phyloP scores from a whole-genome alignment of 2,113 vertebrate genomes.

The Morone chrysops region DNA sequence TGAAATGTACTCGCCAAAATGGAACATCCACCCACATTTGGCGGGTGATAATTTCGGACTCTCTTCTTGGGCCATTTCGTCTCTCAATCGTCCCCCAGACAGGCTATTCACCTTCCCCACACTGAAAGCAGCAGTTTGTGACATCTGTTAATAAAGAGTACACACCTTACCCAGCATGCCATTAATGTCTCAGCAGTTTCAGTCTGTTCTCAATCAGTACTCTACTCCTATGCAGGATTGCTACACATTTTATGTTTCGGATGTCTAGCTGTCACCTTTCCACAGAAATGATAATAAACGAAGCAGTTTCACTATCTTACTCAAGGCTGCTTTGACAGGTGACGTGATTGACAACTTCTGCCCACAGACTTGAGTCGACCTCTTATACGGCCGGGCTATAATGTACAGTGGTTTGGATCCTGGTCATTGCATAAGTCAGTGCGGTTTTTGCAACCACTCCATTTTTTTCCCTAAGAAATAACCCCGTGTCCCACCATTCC shows the following conservation, averaged over 20 bases:
- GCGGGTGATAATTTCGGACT: too few relatives aligned
- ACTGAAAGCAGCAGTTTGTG: not conserved
- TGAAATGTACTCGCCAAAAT: too few relatives aligned
- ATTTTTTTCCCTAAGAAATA: not conserved
- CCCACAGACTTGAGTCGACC: not conserved
- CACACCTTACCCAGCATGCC: conserved; percentile 11
- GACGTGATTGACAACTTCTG: conserved; percentile 4
- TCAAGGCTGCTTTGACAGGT: conserved; percentile 11
- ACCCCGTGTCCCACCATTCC: not conserved
- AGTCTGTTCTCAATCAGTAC: not conserved
- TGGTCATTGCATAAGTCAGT: not conserved
- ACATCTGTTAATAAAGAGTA: conserved; percentile 32
- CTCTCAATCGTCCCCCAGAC: not conserved
- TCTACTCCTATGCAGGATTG: not conserved
- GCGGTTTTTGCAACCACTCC: not conserved
- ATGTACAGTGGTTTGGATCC: not conserved
- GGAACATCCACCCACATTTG: too few relatives aligned
- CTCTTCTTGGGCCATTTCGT: not conserved
- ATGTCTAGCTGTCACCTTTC: conserved; percentile 12
- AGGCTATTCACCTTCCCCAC: not conserved
- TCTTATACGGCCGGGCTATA: not conserved
- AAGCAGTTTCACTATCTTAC: conserved; percentile 12
- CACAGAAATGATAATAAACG: not conserved
- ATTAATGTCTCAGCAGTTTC: conserved; percentile 14
- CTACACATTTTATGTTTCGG: not conserved